Conservation (phyloP, 2,888 invertebrate genomes). For the Ceramica pisi region DNA sequence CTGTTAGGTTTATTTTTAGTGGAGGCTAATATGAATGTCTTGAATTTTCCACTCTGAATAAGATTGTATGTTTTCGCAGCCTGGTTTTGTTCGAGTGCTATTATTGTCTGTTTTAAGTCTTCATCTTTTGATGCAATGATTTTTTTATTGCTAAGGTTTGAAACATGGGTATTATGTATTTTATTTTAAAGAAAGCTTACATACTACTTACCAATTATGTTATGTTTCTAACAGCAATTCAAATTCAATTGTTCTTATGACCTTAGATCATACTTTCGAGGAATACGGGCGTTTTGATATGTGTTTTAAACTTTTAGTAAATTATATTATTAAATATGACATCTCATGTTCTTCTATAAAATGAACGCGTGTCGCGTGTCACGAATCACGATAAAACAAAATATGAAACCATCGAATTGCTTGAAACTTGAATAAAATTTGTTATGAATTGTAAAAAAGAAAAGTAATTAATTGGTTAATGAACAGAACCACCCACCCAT, state of each 20-base stretch:
- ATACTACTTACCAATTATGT: too few species aligned
- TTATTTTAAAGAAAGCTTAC: too few species aligned
- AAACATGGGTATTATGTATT: too few species aligned
- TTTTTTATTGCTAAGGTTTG: background rate
- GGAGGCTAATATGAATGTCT: slow-evolving; percentile 25
- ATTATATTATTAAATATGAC: background rate
- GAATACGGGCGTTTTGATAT: background rate
- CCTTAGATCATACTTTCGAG: too few species aligned
- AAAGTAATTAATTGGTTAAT: background rate
- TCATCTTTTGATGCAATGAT: background rate
- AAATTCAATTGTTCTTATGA: background rate
- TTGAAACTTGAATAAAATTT: background rate
- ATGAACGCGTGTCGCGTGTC: too few species aligned
- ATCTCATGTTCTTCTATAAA: background rate
- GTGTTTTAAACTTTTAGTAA: background rate
- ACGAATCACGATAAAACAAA: background rate
- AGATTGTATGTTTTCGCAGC: slow-evolving; percentile 1
- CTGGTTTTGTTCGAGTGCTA: slow-evolving; percentile 1
- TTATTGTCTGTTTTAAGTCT: background rate
- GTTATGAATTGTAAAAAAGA: background rate
- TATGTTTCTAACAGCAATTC: background rate
- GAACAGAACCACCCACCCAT: background rate
- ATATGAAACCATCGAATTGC: slow-evolving; percentile 9
- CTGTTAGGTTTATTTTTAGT: slow-evolving; percentile 42
- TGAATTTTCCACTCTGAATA: slow-evolving; percentile 18